Base-by-base conservation (phyloP, 2,888 invertebrate species). In the Caenorhabditis sp. region DNA sequence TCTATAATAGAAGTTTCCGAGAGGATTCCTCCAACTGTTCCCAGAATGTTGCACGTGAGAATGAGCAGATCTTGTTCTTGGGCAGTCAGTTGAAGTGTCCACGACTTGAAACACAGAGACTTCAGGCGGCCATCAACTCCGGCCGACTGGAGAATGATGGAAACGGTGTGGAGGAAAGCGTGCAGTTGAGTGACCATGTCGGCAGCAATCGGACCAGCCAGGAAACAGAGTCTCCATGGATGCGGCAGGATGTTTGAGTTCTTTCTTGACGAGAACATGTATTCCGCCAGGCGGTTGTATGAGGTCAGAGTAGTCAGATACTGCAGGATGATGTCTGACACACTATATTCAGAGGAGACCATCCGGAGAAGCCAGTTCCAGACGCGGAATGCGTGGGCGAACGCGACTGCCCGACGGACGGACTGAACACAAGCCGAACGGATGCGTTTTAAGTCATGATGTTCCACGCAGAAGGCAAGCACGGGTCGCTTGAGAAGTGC, bases 291-390 rank as follows among this genome's bases (percentile, higher is more conserved):
- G 2, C 83, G 79, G 11, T 81, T 61, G 61, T 84, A 86, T 2
- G 87, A 86, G 6, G 82, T 80, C 17, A 88, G 73, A 2, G 86
- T 73, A 6, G 83, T 83, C 24, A 88, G 74, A 43, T 82, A 84
- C 63, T 83, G 82, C n/a, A 97, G 97, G 89, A 98, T 92, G 9
- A 97, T 92, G 90, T 98, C 97, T 86, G 97, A 96, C 20, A 98
- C 92, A 88, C 95, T 94, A 4, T 73, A 81, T 13, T 88, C 87
- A 0, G 85, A 80, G 0, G 85, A 84, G 6, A 87, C 88, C 59
- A 87, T 61, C 58, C 95, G 92, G 48, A 98, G 90, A 22, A 99
- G 90, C 98, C 98, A 99, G 89, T 96, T 96, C 83, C 97, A 91
- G 0, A 96, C 95, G 92, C 93, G 86, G 45, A 89, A 87, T 48